Evolutionary conservation across 2,888 invertebrate species (phyloP).

Genomic region (Phania funesta): DNA sequence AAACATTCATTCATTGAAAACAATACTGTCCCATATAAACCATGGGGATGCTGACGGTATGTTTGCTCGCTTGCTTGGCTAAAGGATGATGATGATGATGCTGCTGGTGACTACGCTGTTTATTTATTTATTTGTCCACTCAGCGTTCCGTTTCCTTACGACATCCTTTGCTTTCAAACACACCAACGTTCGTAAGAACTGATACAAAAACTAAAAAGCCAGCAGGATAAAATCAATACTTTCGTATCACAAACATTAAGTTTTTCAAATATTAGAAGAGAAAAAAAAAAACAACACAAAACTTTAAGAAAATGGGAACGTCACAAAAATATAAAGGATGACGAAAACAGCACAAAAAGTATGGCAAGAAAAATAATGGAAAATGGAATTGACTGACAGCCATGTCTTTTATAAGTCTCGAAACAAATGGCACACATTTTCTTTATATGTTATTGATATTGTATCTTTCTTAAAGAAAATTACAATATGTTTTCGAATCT

Average conservation of each 20-base stretch:
- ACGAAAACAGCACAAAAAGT: background rate
- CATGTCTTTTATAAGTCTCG: constrained; percentile 25
- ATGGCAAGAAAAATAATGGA: background rate
- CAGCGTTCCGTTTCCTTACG: constrained; percentile 19
- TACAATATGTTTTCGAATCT: too few species aligned
- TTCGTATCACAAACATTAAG: constrained; percentile 16
- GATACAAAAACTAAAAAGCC: background rate
- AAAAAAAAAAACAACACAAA: background rate
- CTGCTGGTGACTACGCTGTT: constrained; percentile 5
- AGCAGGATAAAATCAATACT: constrained; percentile 42
- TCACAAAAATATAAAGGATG: background rate
- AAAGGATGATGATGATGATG: background rate
- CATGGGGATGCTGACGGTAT: constrained; percentile 14
- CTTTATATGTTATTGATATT: background rate
- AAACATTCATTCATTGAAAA: background rate
- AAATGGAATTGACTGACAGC: background rate
- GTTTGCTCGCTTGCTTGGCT: too few species aligned
- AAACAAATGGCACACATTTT: constrained; percentile 8
- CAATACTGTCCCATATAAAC: constrained; percentile 2
- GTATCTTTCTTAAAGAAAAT: too few species aligned
- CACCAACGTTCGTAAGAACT: background rate
- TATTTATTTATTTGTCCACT: constrained; percentile 24
- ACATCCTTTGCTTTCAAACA: background rate
- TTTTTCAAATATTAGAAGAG: constrained; percentile 1
- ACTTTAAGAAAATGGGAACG: background rate